A percentile compares a stretch with the other conserved stretches of the same genome.
phyloP scores from a whole-genome alignment of 2,888 invertebrate species.

The Lithosia quadra region DNA sequence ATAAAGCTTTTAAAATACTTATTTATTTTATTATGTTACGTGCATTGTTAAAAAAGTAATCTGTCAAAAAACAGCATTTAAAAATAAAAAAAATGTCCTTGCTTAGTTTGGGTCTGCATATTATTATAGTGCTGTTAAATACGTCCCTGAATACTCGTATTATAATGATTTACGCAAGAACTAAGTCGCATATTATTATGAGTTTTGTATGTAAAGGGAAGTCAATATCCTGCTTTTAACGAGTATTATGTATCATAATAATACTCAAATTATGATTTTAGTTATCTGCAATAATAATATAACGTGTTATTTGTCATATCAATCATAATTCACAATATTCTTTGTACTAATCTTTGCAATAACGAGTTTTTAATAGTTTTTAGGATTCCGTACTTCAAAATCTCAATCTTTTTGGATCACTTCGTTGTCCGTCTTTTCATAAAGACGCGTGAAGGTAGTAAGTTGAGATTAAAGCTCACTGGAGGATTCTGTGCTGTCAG shows the following conservation, averaged over 20 bases:
- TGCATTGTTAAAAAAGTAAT: too few relatives aligned
- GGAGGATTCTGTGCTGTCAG: too few relatives aligned
- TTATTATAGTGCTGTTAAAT: background rate
- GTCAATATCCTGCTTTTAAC: constrained; percentile 44
- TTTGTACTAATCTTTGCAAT: background rate
- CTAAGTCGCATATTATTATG: background rate
- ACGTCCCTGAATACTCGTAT: background rate
- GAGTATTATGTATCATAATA: constrained; percentile 18
- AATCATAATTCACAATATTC: background rate
- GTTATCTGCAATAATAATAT: background rate
- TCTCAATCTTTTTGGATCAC: too few relatives aligned
- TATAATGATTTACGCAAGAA: constrained; percentile 6
- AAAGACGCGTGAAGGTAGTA: too few relatives aligned
- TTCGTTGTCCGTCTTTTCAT: too few relatives aligned
- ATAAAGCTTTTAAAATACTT: too few relatives aligned
- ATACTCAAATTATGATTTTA: constrained; percentile 3
- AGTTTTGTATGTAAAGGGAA: constrained; percentile 29
- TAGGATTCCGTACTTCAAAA: too few relatives aligned
- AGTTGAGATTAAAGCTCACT: too few relatives aligned
- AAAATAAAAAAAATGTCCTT: background rate
- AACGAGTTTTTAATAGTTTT: too few relatives aligned
- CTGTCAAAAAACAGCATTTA: too few relatives aligned
- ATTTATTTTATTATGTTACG: background rate
- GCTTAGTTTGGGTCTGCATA: background rate
- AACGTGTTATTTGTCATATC: background rate